phyloP scores from a whole-genome alignment of 2,888 invertebrate genomes.

The Ceraclea dissimilis region DNA sequence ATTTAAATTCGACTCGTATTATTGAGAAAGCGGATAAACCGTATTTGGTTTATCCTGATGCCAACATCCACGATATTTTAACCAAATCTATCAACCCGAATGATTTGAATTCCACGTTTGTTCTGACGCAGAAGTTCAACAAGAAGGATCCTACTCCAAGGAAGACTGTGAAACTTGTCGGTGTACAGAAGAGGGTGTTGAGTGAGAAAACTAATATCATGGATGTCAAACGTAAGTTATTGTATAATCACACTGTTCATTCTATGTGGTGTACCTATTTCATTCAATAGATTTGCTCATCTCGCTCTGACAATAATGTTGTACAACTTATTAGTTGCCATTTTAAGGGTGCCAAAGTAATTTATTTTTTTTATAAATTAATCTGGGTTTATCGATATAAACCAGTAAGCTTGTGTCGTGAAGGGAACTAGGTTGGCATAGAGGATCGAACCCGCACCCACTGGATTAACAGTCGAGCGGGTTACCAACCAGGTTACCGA shows the following conservation, averaged over 20 bases:
- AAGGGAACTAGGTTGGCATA: too few relatives aligned
- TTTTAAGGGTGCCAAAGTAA: too few relatives aligned
- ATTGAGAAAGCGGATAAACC: conserved; percentile 9
- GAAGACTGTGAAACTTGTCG: conserved; percentile 26
- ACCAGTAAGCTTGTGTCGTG: too few relatives aligned
- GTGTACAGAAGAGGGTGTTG: conserved; percentile 34
- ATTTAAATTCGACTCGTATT: conserved; percentile 18
- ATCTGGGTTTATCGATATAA: too few relatives aligned
- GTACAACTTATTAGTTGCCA: too few relatives aligned
- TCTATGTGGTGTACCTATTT: not conserved
- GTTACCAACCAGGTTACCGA: too few relatives aligned
- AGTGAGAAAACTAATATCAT: conserved; percentile 38
- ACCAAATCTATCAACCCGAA: conserved; percentile 33
- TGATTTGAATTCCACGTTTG: conserved; percentile 44
- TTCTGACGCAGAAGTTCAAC: conserved; percentile 35
- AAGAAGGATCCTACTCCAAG: conserved; percentile 11
- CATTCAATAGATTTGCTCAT: too few relatives aligned
- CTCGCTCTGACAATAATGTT: too few relatives aligned
- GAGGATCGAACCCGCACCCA: too few relatives aligned
- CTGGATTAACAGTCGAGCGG: too few relatives aligned
- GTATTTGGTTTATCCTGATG: conserved; percentile 8
- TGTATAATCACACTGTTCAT: not conserved
- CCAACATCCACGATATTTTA: not conserved
- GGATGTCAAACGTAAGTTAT: conserved; percentile 35
- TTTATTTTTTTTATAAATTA: too few relatives aligned